phyloP scores from a whole-genome alignment of 2,113 vertebrate genomes.

The Clarias batrachus region DNA sequence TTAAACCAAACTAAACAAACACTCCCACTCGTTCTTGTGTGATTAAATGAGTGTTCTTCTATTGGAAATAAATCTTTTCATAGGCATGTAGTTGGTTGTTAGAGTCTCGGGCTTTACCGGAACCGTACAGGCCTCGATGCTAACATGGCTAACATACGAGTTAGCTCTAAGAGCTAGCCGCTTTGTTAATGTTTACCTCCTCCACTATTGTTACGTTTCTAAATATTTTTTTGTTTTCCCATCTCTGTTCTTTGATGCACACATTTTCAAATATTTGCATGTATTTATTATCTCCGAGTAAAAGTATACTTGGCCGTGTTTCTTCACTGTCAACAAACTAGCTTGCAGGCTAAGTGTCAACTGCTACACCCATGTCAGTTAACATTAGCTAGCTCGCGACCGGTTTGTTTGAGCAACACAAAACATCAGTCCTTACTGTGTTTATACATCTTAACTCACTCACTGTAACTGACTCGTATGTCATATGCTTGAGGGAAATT shows the following conservation, averaged over 20 bases:
- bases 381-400: constrained; percentile 13
- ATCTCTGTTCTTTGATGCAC: no score
- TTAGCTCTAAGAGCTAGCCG: not conserved
- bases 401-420: not conserved
- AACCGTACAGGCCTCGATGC: constrained; percentile 51
- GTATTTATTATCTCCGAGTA: not conserved
- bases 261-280: not conserved
- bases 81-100: constrained; percentile 2
- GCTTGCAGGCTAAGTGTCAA: constrained; percentile 29
- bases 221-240: not conserved
- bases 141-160: not conserved
- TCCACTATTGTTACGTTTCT: constrained; percentile 8
- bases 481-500: not conserved
- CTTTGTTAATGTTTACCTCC: not conserved
- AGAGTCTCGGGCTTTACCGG: constrained; percentile 52
- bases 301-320: constrained; percentile 11
- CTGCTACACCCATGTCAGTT: constrained; percentile 16
- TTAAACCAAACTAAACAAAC: constrained; percentile 3
- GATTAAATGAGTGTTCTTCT: not conserved
- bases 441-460: not conserved
- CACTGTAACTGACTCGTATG: not conserved
- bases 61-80: not conserved
- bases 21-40: not conserved
- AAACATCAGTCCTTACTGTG: not conserved
- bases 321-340: constrained; percentile 13